phyloP scores from a whole-genome alignment of 2,888 invertebrate genomes.

The Patella caerulea region DNA sequence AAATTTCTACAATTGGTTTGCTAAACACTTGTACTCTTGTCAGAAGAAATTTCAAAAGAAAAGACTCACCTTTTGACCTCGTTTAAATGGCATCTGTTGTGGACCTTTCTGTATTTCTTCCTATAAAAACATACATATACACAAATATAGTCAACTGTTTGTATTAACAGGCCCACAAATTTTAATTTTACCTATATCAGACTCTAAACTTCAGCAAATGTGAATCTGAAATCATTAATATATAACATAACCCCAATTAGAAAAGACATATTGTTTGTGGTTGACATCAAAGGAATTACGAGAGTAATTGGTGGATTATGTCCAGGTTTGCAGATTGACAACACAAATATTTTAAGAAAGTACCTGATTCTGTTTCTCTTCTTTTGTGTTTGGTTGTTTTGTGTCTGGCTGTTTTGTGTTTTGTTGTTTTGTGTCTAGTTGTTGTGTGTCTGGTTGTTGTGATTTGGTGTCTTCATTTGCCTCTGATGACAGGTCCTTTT shows the following conservation, averaged over 20 bases:
- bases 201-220: too few relatives aligned
- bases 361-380: conserved; percentile 20
- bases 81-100: conserved; percentile 39
- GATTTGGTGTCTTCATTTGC: conserved; percentile 61
- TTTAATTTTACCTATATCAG: too few relatives aligned
- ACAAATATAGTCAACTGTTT: neutral
- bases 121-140: neutral
- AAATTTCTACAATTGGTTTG: too few relatives aligned
- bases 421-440: conserved; percentile 6
- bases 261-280: too few relatives aligned
- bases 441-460: conserved; percentile 1
- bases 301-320: too few relatives aligned
- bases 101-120: neutral
- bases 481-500: conserved; percentile 36
- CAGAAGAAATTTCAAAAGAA: neutral
- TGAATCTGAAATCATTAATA: too few relatives aligned
- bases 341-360: neutral
- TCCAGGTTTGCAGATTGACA: neutral
- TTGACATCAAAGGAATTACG: too few relatives aligned
- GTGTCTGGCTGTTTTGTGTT: neutral
- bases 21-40: too few relatives aligned
- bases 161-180: conserved; percentile 1
- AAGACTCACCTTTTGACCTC: conserved; percentile 57
- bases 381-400: conserved; percentile 12
- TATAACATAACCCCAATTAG: too few relatives aligned